Evolutionary conservation across 2,113 vertebrate genomes (phyloP).

Genomic region (Odontesthes bonariensis): DNA sequence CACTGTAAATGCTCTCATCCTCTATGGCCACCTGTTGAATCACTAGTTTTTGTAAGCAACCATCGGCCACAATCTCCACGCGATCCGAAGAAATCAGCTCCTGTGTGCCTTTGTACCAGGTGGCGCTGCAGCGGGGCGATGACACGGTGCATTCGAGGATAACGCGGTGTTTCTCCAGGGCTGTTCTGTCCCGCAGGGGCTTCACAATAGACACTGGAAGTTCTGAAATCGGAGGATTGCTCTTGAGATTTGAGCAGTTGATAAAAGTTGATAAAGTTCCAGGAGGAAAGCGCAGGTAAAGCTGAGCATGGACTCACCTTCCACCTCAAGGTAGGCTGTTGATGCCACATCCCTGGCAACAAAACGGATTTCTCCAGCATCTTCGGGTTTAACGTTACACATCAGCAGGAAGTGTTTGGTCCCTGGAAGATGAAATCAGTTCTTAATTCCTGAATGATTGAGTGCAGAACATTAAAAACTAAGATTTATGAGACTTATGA

Average conservation of each 20-base stretch:
- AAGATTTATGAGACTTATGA: too few species aligned
- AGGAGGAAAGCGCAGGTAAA: not conserved
- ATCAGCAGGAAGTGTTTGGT: slow-evolving; percentile 90
- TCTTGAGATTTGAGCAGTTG: too few species aligned
- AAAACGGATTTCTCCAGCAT: slow-evolving; percentile 89
- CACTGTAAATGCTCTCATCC: slow-evolving; percentile 90
- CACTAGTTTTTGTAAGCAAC: slow-evolving; percentile 89
- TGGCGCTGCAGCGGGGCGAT: slow-evolving; percentile 81
- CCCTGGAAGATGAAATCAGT: slow-evolving; percentile 75
- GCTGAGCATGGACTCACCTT: slow-evolving; percentile 81
- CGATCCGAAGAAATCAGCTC: slow-evolving; percentile 86
- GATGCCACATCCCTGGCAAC: slow-evolving; percentile 83
- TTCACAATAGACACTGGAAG: slow-evolving; percentile 91
- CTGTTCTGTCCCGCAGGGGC: slow-evolving; percentile 91
- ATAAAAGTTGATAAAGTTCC: not conserved
- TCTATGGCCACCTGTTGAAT: slow-evolving; percentile 86
- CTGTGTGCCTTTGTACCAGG: slow-evolving; percentile 86
- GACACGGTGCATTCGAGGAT: slow-evolving; percentile 93
- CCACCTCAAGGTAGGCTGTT: slow-evolving; percentile 84
- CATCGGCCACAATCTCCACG: slow-evolving; percentile 88
- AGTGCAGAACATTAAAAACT: not conserved
- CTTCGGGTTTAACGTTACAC: slow-evolving; percentile 85
- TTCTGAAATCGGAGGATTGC: slow-evolving; percentile 69
- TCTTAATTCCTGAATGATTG: not conserved
- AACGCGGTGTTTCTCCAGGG: slow-evolving; percentile 89